Conservation (phyloP, 2,797 vertebrate species). For the Psittacula derbiana region DNA sequence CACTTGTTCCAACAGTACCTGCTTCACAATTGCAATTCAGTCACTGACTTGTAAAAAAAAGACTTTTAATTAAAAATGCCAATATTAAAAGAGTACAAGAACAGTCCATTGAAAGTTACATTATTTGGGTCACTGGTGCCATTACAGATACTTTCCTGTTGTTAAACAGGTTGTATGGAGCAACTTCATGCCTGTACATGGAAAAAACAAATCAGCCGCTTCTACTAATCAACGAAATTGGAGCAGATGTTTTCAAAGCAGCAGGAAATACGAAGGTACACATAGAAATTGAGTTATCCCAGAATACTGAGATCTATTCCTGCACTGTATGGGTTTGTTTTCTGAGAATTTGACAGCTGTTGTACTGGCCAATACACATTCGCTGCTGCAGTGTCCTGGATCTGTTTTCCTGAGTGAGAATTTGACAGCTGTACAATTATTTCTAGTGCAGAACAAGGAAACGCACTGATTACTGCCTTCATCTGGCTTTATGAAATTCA, state of each 20-base stretch:
- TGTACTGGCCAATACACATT: slow-evolving; percentile 1
- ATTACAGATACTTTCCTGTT: background rate
- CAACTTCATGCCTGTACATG: background rate
- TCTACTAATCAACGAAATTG: background rate
- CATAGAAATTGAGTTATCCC: slow-evolving; percentile 26
- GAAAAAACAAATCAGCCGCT: background rate
- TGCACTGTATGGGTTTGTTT: background rate
- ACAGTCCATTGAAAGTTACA: background rate
- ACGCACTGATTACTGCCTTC: slow-evolving; percentile 5
- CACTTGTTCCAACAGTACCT: background rate
- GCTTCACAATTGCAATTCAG: slow-evolving; percentile 2
- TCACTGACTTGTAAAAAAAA: slow-evolving; percentile 5
- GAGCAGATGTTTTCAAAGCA: slow-evolving; percentile 39
- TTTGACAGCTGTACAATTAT: slow-evolving; percentile 64
- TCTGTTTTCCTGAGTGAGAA: slow-evolving; percentile 32
- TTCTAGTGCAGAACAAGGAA: slow-evolving; percentile 38
- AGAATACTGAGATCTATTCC: background rate
- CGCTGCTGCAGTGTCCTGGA: slow-evolving; percentile 5
- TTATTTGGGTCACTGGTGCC: slow-evolving; percentile 37
- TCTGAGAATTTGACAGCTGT: slow-evolving; percentile 45
- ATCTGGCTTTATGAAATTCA: slow-evolving; percentile 29
- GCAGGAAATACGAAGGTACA: slow-evolving; percentile 3
- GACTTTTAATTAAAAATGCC: slow-evolving; percentile 59
- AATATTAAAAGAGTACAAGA: slow-evolving; percentile 24
- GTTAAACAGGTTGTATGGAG: background rate